Evolutionary conservation across 2,888 invertebrate genomes (phyloP).

Genomic region (Calameuta filiformis): DNA sequence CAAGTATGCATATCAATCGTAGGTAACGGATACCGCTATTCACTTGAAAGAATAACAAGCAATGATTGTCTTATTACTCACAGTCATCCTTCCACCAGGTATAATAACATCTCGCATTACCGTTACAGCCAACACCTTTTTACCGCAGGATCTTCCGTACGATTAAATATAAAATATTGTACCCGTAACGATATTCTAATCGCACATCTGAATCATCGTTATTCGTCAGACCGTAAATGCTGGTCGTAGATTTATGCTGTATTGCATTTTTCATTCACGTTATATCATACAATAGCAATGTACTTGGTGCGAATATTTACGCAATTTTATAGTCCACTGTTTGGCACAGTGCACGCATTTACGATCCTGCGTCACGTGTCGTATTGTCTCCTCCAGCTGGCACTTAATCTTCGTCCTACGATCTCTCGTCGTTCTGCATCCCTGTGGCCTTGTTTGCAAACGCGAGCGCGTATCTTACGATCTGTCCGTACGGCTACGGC

Average conservation of each 20-base stretch:
- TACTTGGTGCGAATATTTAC: not conserved
- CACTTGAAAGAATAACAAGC: slow-evolving; percentile 16
- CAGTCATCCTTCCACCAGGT: slow-evolving; percentile 7
- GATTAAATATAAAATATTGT: not conserved
- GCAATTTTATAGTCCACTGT: not conserved
- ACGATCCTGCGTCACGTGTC: slow-evolving; percentile 18
- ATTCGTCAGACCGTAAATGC: not conserved
- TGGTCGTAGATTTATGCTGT: not conserved
- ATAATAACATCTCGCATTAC: not conserved
- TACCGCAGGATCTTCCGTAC: not conserved
- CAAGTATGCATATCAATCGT: slow-evolving; percentile 40
- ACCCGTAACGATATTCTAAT: not conserved
- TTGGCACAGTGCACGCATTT: slow-evolving; percentile 26
- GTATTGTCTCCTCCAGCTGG: slow-evolving; percentile 21
- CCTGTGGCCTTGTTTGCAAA: slow-evolving; percentile 7
- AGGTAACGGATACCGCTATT: slow-evolving; percentile 38
- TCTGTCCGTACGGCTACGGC: not conserved
- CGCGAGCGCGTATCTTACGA: not conserved
- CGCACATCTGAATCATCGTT: not conserved
- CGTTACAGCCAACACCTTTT: not conserved
- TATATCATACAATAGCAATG: not conserved
- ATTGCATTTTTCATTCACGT: not conserved
- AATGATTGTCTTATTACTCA: slow-evolving; percentile 30
- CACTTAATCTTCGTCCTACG: slow-evolving; percentile 22
- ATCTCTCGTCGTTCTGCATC: slow-evolving; percentile 12